Base-by-base conservation (phyloP, 1,140 invertebrate species). In the Aphidius ervi region DNA sequence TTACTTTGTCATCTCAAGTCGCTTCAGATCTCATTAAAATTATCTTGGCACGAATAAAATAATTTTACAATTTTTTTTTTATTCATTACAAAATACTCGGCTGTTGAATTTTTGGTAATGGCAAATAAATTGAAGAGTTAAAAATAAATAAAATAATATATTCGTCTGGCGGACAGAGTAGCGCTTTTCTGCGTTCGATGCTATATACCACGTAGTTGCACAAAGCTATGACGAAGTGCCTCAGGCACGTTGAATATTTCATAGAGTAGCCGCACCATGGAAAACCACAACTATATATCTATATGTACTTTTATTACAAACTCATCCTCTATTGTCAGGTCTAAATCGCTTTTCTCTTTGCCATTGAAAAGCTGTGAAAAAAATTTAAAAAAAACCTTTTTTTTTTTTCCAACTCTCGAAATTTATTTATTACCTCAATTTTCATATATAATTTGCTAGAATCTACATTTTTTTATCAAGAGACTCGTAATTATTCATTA, bases 11-110 rank as follows among this genome's bases (percentile, higher is more conserved):
- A 31, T 9, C 16, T 41, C 42, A 43, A 7, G 52, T 48, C 48
- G 23, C 5, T 43, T 46, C 23, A 60, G 69, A 72, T 71, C 69
- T 70, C 69, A 74, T 75, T 75, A 74, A 71, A 74, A 71, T 74
- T 71, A 74, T 70, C 67, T 69, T 45, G 31, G 23, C 56, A 37
- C 48, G 55, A 49, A 37, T 61, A 67, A 61, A 55, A 58, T 55
- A 58, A 65, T 50, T 52, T 20, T 55, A 39, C 31, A 20, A 46
- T 40, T 56, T 56, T 56, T 54, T 16, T 62, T 43, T 45, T 16
- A 16, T 45, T 8, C 43, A 45, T 45, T 45, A 16, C 16, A 16
- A 16, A 16, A 16, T 16, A 16, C 16, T 16, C 16, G 16, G 16
- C 16, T 16, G 43, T 45, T n/a, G 47, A 7, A 5, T 48, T 7